phyloP scores from a whole-genome alignment of 2,113 vertebrate genomes.

The Corythornis cristatus region DNA sequence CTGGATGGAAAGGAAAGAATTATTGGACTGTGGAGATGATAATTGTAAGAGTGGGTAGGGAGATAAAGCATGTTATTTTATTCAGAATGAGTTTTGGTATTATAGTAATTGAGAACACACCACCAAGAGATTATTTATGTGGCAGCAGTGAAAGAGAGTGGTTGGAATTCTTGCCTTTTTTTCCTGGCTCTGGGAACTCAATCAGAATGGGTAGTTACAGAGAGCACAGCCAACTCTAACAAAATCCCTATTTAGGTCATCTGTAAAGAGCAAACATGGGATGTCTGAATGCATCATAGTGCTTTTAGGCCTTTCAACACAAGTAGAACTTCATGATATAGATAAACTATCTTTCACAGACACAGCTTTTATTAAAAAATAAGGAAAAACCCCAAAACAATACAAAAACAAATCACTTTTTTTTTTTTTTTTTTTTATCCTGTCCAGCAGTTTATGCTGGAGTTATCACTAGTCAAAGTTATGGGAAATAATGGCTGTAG shows the following conservation, averaged over 20 bases:
- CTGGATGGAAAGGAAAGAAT: neutral
- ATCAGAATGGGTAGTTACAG: neutral
- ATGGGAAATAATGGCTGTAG: neutral
- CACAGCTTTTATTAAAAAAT: neutral
- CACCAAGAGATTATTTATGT: neutral
- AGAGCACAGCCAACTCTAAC: constrained; percentile 7
- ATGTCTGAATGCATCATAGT: neutral
- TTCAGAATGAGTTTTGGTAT: neutral
- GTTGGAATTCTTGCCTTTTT: constrained; percentile 5
- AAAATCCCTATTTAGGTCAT: constrained; percentile 41
- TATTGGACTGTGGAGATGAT: neutral
- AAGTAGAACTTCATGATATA: neutral
- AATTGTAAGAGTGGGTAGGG: neutral
- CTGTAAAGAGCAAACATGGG: neutral
- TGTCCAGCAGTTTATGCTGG: neutral
- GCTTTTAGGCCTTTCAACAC: neutral
- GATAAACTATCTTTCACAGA: neutral
- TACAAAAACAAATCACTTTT: too few species aligned
- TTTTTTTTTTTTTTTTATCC: neutral
- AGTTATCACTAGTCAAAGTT: neutral
- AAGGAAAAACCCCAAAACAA: too few species aligned
- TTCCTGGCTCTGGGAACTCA: neutral
- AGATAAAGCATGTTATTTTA: neutral
- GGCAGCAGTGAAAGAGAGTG: neutral
- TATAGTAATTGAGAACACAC: neutral